Conservation (phyloP, 2,113 vertebrate genomes). For the Epinephelus cyanopodus region DNA sequence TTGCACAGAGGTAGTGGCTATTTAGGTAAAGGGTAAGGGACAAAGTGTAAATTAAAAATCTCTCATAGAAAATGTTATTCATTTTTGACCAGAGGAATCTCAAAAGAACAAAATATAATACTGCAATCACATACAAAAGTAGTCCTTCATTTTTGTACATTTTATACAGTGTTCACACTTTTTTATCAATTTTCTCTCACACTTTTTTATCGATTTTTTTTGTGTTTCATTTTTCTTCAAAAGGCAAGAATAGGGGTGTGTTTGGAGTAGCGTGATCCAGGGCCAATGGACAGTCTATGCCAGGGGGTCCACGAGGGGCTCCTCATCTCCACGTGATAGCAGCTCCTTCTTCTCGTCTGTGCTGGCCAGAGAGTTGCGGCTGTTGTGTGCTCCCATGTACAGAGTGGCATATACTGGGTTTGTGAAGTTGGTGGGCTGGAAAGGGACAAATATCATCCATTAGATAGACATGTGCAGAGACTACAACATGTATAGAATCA, state of each 20-base stretch:
- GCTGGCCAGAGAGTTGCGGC: constrained; percentile 96
- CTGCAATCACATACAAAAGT: constrained; percentile 99
- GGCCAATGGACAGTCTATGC: constrained; percentile 82
- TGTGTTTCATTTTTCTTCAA: constrained; percentile 70
- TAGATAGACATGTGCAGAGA: neutral
- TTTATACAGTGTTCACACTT: constrained; percentile 93
- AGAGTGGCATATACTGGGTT: constrained; percentile 97
- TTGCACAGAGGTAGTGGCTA: constrained; percentile 89
- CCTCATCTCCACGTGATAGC: constrained; percentile 92
- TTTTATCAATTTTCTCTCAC: constrained; percentile 75
- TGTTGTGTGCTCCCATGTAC: constrained; percentile 97
- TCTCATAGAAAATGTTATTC: constrained; percentile 85
- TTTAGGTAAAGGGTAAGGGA: constrained; percentile 82
- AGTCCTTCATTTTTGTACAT: constrained; percentile 98
- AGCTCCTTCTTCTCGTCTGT: constrained; percentile 98
- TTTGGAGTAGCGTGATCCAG: constrained; percentile 62
- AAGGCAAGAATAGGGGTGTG: constrained; percentile 79
- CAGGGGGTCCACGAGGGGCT: constrained; percentile 91
- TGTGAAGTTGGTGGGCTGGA: constrained; percentile 97
- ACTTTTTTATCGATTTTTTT: constrained; percentile 66
- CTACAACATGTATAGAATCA: neutral
- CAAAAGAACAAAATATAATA: constrained; percentile 92
- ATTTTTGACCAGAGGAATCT: constrained; percentile 83
- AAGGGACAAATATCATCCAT: constrained; percentile 11
- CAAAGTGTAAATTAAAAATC: constrained; percentile 84